phyloP scores from a whole-genome alignment of 2,888 invertebrate species.

The Hololepta plana region DNA sequence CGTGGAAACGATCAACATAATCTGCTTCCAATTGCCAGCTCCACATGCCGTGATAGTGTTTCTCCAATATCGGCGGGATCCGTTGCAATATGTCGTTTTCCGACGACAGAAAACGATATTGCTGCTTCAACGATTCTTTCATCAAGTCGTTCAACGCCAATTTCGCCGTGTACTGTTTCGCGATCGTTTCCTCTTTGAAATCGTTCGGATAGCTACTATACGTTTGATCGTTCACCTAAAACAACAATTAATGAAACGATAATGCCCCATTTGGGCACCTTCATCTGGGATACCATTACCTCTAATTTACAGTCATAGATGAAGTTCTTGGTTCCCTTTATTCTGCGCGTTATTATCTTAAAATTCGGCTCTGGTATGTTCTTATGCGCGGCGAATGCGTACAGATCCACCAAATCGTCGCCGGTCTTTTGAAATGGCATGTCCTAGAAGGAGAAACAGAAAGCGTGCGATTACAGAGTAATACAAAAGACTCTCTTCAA shows the following conservation, averaged over 20 bases:
- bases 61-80: constrained; percentile 26
- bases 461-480: no score
- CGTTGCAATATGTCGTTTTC: constrained; percentile 19
- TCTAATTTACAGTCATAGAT: constrained; percentile 18
- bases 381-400: constrained; percentile 15
- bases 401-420: constrained; percentile 17
- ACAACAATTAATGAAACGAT: no score
- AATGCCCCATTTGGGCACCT: no score
- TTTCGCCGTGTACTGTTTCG: constrained; percentile 25
- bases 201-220: constrained; percentile 30
- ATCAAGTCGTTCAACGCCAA: constrained; percentile 23
- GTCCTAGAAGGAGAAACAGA: no score
- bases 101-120: constrained; percentile 15
- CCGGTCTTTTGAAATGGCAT: no score
- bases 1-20: constrained; percentile 40
- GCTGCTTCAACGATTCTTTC: constrained; percentile 12
- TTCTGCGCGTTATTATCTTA: constrained; percentile 9
- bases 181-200: constrained; percentile 20
- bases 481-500: no score
- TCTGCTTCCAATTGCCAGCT: constrained; percentile 28
- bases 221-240: constrained; percentile 20
- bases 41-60: constrained; percentile 30
- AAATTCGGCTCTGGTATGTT: constrained; percentile 16
- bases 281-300: no score
- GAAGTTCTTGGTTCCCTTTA: constrained; percentile 9